Percentiles rank a stretch among this genome's conserved stretches.
Conservation (phyloP, 2,113 vertebrate species). For the Vicugna pacos region DNA sequence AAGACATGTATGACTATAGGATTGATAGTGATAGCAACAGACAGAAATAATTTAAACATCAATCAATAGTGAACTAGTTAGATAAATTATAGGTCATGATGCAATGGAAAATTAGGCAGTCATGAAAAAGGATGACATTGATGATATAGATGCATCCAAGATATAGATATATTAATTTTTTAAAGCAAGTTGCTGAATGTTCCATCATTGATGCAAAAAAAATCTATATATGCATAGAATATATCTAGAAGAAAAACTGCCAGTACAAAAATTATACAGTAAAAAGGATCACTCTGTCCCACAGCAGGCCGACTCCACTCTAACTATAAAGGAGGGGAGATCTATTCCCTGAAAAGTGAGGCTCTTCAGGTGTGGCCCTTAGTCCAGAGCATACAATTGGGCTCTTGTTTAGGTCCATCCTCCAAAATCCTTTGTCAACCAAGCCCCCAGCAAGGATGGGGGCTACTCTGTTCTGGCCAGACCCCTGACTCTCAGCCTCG, state of each 20-base stretch:
- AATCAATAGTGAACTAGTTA: slow-evolving; percentile 30
- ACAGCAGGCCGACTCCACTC: not conserved
- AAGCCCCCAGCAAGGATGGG: not conserved
- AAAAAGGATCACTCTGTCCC: not conserved
- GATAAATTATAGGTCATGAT: slow-evolving; percentile 10
- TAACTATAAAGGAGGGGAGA: not conserved
- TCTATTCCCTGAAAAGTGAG: not conserved
- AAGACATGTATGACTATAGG: not conserved
- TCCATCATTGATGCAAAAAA: not conserved
- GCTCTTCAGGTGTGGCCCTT: not conserved
- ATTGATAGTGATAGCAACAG: not conserved
- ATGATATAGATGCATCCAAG: not conserved
- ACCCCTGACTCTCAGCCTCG: not conserved
- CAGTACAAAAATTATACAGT: not conserved
- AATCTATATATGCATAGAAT: not conserved
- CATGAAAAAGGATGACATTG: slow-evolving; percentile 46
- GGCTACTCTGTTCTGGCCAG: not conserved
- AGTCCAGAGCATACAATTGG: not conserved
- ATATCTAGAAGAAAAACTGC: slow-evolving; percentile 50
- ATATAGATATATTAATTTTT: not conserved
- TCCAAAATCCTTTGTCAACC: not conserved
- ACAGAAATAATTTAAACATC: slow-evolving; percentile 50
- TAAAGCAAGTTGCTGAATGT: not conserved
- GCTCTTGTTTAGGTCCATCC: not conserved
- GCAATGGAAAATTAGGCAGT: slow-evolving; percentile 48